Conservation (phyloP, 53 echinoderm and acorn worm species). For the Echinometra lucunter region DNA sequence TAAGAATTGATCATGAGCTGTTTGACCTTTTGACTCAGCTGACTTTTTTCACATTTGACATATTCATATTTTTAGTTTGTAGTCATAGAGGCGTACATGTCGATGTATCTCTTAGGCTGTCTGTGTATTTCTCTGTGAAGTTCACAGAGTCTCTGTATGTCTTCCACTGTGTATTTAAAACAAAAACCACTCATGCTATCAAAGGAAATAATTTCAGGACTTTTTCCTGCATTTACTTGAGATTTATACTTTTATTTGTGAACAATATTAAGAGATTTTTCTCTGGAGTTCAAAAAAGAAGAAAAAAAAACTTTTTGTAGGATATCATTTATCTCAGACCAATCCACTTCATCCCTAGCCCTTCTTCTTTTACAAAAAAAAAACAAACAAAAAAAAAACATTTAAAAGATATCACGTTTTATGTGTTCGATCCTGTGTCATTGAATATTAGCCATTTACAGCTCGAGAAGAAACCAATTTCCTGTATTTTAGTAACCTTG, state of each 20-base stretch:
- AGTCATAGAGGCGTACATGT: neutral
- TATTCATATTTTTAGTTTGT: neutral
- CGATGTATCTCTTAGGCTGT: neutral
- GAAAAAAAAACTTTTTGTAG: neutral
- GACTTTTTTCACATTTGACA: neutral
- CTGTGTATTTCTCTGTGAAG: too few species aligned
- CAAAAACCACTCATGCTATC: neutral
- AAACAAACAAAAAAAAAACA: too few species aligned
- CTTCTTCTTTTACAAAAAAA: too few species aligned
- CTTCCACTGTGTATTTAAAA: too few species aligned
- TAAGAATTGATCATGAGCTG: neutral
- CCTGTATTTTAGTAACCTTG: too few species aligned
- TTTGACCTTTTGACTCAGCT: neutral
- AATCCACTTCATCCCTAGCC: neutral
- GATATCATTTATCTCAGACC: neutral
- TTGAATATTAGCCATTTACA: neutral
- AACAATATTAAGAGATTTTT: neutral
- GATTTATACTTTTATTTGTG: neutral
- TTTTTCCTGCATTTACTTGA: too few species aligned
- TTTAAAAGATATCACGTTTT: neutral
- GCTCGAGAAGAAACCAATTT: neutral
- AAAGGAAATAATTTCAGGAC: too few species aligned
- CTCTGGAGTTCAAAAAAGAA: neutral
- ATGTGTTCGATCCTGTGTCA: too few species aligned
- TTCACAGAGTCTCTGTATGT: too few species aligned